Evolutionary conservation across 2,113 vertebrate species (phyloP).

Genomic region (Cephalopholis sonnerati): DNA sequence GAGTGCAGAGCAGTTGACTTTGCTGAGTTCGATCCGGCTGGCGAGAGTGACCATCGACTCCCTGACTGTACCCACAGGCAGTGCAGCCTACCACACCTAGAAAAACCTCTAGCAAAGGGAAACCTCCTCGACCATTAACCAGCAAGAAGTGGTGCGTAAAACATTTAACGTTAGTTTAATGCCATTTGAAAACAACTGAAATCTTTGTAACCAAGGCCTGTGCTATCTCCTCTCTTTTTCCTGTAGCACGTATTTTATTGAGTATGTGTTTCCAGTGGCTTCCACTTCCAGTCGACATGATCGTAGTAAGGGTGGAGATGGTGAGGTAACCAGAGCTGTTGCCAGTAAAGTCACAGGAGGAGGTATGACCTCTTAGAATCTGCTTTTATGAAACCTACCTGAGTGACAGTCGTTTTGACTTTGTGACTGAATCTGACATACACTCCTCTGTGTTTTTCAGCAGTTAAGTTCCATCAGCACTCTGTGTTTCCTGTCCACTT

Average conservation of each 20-base stretch:
- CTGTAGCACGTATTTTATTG: constrained; percentile 92
- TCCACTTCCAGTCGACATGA: constrained; percentile 79
- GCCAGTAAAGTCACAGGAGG: constrained; percentile 89
- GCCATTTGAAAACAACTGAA: neutral
- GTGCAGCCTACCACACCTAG: constrained; percentile 65
- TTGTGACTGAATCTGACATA: constrained; percentile 8
- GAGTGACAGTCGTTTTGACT: neutral
- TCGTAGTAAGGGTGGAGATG: constrained; percentile 72
- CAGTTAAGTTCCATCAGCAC: constrained; percentile 90
- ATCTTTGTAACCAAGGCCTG: neutral
- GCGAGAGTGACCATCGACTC: constrained; percentile 87
- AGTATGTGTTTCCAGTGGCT: constrained; percentile 89
- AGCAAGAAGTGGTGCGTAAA: constrained; percentile 86
- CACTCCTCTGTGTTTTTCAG: constrained; percentile 79
- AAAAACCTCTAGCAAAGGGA: constrained; percentile 80
- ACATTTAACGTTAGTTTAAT: neutral
- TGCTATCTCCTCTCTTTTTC: neutral
- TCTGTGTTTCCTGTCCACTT: constrained; percentile 90
- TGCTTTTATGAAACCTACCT: neutral
- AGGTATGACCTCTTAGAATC: constrained; percentile 78
- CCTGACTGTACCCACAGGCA: constrained; percentile 81
- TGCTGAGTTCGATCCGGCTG: constrained; percentile 83
- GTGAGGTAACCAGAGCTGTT: constrained; percentile 86
- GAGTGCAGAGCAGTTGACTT: constrained; percentile 82
- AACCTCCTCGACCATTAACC: constrained; percentile 80